Evolutionary conservation across 2,888 invertebrate genomes (phyloP), one percentile per base, ranked within the genome.

Genomic region (Melanchra persicariae): DNA sequence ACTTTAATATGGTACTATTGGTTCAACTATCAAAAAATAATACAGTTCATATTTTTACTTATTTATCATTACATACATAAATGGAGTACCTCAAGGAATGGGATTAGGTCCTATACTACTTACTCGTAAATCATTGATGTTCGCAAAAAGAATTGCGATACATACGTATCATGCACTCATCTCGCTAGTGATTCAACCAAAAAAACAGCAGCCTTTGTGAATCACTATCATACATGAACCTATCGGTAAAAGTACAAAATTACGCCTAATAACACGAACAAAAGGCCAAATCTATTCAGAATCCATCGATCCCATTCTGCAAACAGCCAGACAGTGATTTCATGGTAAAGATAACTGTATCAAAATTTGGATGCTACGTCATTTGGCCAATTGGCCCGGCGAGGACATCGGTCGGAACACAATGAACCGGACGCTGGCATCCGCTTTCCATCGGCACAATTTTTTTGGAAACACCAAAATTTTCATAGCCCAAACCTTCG

Each of bases 391-490:
- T 90, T 88, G 88, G 85, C 87, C 87, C 82, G 90, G 81, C 95
- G 95, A 95, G 95, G 95, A 96, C 95, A 93, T 94, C 92, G 94
- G 84, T 92, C 94, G 85, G 74, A 54, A 15, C 83, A 96, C 94
- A 96, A 96, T 88, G 82, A 73, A 77, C 92, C 93, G 95, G 95
- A 96, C 85, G 90, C 78, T 24, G 52, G 85, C 91, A 89, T 95
- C 95, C 95, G 95, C 91, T 94, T 93, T 92, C 91, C 92, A 93
- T 91, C 91, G 91, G 87, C 91, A 93, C 92, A 91, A 87, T 94
- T 95, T 95, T n/a, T 95, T 95, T 87, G 94, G 94, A 93, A 95
- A 93, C 93, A 92, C 93, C 93, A 93, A 95, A 94, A 94, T 93
- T 93, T 95, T 95, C 93, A 92, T 93, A 93, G 92, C 88, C 86